Percentiles rank a stretch among this genome's conserved stretches.
These are phyloP conservation scores for Drosophila pseudotakahashii DNA, from an alignment of 2,888 invertebrate genomes.

Conservation along the genomic window DNA sequence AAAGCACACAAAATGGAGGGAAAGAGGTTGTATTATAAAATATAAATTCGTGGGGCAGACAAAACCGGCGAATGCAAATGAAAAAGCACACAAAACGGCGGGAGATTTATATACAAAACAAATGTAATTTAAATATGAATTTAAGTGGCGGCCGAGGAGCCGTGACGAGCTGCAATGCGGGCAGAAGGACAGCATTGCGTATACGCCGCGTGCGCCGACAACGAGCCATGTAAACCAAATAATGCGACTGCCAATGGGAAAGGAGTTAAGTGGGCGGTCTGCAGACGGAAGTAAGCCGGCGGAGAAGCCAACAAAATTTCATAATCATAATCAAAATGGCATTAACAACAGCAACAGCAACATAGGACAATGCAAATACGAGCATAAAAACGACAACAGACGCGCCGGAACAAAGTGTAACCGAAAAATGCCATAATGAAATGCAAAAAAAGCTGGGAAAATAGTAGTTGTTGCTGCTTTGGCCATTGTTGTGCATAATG, in stretches of 20 bases:
- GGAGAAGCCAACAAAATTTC: slow-evolving; percentile 67
- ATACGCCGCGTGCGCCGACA: slow-evolving; percentile 73
- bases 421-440: slow-evolving; percentile 76
- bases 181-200: slow-evolving; percentile 51
- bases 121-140: slow-evolving; percentile 77
- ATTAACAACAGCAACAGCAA: slow-evolving; percentile 71
- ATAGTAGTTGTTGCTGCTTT: slow-evolving; percentile 50
- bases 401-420: slow-evolving; percentile 71
- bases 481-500: slow-evolving; percentile 68
- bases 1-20: slow-evolving; percentile 20
- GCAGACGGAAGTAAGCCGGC: slow-evolving; percentile 44
- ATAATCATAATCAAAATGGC: slow-evolving; percentile 81
- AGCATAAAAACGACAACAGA: slow-evolving; percentile 64
- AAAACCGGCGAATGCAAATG: slow-evolving; percentile 43
- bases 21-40: neutral
- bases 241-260: no score
- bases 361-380: slow-evolving; percentile 78
- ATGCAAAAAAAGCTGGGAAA: slow-evolving; percentile 59
- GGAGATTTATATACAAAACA: slow-evolving; percentile 45
- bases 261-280: no score
- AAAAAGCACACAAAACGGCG: slow-evolving; percentile 33
- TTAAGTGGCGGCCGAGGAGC: slow-evolving; percentile 60
- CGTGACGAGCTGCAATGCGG: slow-evolving; percentile 46
- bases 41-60: slow-evolving; percentile 36
- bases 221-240: slow-evolving; percentile 79